phyloP scores from a whole-genome alignment of 2,113 vertebrate genomes.

The Tetrax tetrax region DNA sequence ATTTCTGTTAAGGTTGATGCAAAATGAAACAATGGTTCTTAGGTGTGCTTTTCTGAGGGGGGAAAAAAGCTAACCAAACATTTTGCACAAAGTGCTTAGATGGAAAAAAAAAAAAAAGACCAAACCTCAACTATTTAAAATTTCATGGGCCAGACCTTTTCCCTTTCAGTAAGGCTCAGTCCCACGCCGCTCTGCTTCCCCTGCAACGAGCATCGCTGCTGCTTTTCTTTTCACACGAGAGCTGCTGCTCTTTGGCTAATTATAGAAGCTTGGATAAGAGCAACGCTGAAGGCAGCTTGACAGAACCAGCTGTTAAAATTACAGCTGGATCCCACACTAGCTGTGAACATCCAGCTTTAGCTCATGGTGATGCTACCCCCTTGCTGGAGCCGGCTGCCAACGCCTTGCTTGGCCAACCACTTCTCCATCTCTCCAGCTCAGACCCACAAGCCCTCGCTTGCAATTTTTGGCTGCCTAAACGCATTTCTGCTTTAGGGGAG shows the following conservation, averaged over 20 bases:
- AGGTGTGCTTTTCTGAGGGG: not conserved
- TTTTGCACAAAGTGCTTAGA: not conserved
- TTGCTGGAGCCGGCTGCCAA: not conserved
- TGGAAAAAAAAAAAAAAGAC: not conserved
- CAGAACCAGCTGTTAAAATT: constrained; percentile 65
- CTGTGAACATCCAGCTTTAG: constrained; percentile 20
- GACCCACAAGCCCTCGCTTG: not conserved
- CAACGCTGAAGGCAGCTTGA: constrained; percentile 12
- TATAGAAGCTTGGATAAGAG: constrained; percentile 40
- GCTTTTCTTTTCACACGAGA: not conserved
- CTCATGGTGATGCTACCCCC: not conserved
- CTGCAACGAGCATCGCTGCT: not conserved
- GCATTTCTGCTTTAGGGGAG: not conserved
- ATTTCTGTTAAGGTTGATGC: not conserved
- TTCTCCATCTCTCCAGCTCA: not conserved
- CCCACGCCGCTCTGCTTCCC: not conserved
- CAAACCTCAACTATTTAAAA: not conserved
- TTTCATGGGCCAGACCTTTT: not conserved
- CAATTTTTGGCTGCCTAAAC: not conserved
- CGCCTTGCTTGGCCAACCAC: not conserved
- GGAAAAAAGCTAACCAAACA: not conserved
- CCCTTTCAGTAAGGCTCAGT: not conserved
- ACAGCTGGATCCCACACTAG: constrained; percentile 41
- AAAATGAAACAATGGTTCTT: not conserved
- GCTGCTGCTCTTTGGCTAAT: constrained; percentile 15